Percentiles rank a stretch among this genome's conserved stretches.
phyloP scores from a whole-genome alignment of 2,797 vertebrate species.

The Falco novaeseelandiae region DNA sequence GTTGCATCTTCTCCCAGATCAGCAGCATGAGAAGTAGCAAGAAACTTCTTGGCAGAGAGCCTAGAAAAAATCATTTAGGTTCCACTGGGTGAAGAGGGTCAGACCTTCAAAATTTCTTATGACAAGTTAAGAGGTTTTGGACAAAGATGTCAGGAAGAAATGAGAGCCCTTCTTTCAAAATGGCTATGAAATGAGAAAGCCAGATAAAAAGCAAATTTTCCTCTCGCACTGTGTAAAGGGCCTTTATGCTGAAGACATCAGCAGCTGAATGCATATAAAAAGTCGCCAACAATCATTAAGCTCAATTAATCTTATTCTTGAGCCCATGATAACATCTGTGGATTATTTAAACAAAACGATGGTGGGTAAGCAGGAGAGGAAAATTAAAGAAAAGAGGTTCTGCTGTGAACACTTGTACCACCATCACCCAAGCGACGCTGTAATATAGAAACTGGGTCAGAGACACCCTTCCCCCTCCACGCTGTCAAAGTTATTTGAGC shows the following conservation, averaged over 20 bases:
- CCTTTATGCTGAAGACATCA: neutral
- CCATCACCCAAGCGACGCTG: neutral
- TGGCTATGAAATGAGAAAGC: neutral
- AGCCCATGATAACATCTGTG: slow-evolving; percentile 39
- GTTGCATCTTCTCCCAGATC: neutral
- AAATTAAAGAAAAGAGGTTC: slow-evolving; percentile 34
- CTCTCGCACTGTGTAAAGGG: neutral
- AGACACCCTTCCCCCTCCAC: slow-evolving; percentile 48
- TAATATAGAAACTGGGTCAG: slow-evolving; percentile 62
- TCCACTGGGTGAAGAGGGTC: neutral
- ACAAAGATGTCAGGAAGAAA: neutral
- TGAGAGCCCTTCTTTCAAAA: neutral
- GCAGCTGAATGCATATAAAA: slow-evolving; percentile 9
- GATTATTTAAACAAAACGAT: slow-evolving; percentile 50
- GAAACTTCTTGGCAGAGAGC: neutral
- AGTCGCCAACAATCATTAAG: neutral
- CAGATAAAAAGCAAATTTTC: neutral
- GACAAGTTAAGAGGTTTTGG: neutral
- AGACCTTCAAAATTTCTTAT: neutral
- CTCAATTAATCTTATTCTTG: slow-evolving; percentile 55
- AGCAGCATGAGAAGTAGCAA: neutral
- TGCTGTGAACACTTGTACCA: neutral
- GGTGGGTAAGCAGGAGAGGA: slow-evolving; percentile 12
- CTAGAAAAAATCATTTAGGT: neutral
- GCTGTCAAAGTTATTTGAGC: slow-evolving; percentile 66